phyloP scores from a whole-genome alignment of 2,797 vertebrate genomes.

The Fistularia commersonii region DNA sequence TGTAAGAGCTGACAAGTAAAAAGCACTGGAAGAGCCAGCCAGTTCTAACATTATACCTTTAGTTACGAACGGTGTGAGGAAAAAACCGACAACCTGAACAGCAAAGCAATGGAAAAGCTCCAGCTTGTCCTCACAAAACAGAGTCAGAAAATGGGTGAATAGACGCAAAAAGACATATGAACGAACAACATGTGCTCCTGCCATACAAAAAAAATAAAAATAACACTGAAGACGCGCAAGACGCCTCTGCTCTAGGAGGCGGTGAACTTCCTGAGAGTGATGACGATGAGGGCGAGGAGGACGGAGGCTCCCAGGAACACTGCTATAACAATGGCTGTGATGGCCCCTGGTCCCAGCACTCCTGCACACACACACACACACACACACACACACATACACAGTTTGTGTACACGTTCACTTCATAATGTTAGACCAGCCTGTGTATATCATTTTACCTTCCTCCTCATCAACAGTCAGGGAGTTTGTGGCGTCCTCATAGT shows the following conservation, averaged over 20 bases:
- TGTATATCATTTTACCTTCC: constrained; percentile 65
- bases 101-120: no score
- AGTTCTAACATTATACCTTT: constrained; percentile 2
- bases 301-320: constrained; percentile 93
- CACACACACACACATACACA: constrained; percentile 11
- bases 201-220: constrained; percentile 6
- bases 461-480: constrained; percentile 67
- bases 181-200: no score
- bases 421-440: not conserved
- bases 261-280: constrained; percentile 92
- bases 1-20: no score
- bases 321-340: constrained; percentile 93
- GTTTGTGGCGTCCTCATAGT: constrained; percentile 79
- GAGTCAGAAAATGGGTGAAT: no score
- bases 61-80: no score
- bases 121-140: not conserved
- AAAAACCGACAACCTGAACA: not conserved
- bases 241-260: constrained; percentile 73
- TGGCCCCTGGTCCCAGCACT: constrained; percentile 89
- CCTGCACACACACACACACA: constrained; percentile 65
- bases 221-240: constrained; percentile 1
- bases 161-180: no score
- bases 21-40: not conserved
- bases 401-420: not conserved
- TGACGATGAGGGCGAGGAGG: constrained; percentile 90